Conservation (phyloP, 2,888 invertebrate genomes). For the Ceraclea dissimilis region DNA sequence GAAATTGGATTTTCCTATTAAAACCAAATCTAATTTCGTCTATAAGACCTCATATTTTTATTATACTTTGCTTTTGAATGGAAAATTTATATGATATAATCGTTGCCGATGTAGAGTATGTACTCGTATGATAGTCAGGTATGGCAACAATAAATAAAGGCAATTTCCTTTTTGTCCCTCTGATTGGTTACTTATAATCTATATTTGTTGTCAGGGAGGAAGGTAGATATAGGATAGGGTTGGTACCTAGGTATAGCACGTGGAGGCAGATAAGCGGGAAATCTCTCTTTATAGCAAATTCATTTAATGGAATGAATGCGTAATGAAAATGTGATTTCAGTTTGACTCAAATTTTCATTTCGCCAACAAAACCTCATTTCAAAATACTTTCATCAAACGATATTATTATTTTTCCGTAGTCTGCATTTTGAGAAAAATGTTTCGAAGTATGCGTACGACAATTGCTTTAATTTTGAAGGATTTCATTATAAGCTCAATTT, state of each 20-base stretch:
- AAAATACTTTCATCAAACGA: not conserved
- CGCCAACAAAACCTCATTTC: not conserved
- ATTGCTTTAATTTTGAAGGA: not conserved
- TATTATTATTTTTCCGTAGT: not conserved
- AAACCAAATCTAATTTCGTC: too few species aligned
- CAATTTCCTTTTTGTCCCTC: too few species aligned
- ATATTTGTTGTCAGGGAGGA: not conserved
- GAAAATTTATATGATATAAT: too few species aligned
- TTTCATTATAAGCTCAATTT: constrained; percentile 4
- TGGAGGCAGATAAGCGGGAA: not conserved
- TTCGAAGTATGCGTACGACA: not conserved
- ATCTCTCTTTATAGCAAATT: constrained; percentile 2
- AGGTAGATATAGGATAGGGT: not conserved
- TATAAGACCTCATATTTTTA: too few species aligned
- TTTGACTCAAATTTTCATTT: constrained; percentile 4
- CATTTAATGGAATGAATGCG: constrained; percentile 3
- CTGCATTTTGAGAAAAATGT: not conserved
- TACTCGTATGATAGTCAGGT: too few species aligned
- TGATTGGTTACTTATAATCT: too few species aligned
- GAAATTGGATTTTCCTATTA: too few species aligned
- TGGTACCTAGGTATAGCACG: not conserved
- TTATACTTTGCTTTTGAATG: too few species aligned
- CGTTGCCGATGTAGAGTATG: too few species aligned
- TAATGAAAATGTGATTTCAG: constrained; percentile 6
- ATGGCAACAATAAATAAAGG: too few species aligned